Evolutionary conservation across 2,888 invertebrate genomes (phyloP).

Genomic region (Tachystola acroxantha): DNA sequence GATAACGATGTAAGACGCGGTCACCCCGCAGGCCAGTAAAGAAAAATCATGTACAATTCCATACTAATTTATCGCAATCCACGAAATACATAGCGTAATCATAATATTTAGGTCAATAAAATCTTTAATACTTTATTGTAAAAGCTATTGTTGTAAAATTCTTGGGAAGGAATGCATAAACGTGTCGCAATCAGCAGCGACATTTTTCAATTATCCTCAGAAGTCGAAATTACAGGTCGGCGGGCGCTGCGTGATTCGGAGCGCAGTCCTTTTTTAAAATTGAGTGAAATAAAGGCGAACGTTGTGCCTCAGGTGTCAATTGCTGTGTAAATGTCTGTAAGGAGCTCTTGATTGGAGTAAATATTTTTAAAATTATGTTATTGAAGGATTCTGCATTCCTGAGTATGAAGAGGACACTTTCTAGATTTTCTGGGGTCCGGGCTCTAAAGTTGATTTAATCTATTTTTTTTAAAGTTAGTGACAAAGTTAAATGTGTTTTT

Average conservation of each 20-base stretch:
- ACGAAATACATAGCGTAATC: too few relatives aligned
- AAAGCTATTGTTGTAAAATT: slow-evolving; percentile 1
- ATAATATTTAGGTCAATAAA: too few relatives aligned
- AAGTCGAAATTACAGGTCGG: slow-evolving; percentile 43
- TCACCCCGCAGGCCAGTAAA: too few relatives aligned
- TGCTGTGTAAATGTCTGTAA: slow-evolving; percentile 42
- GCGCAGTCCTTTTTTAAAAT: slow-evolving; percentile 17
- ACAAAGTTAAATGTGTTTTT: too few relatives aligned
- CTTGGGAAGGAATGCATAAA: not conserved
- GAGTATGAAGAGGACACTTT: too few relatives aligned
- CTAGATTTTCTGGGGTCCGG: too few relatives aligned
- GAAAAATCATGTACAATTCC: too few relatives aligned
- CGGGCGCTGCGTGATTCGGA: slow-evolving; percentile 22
- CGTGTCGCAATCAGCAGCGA: slow-evolving; percentile 21
- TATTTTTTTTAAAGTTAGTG: too few relatives aligned
- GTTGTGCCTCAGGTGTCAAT: slow-evolving; percentile 49
- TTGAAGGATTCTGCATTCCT: slow-evolving; percentile 23
- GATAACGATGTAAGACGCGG: too few relatives aligned
- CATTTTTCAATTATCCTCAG: slow-evolving; percentile 39
- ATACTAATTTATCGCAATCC: too few relatives aligned
- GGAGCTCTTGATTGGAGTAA: slow-evolving; percentile 31
- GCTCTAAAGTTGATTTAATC: not conserved
- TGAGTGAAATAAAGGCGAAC: slow-evolving; percentile 21
- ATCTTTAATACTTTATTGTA: not conserved
- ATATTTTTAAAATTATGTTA: slow-evolving; percentile 39